A percentile compares a stretch with the other conserved stretches of the same genome.
phyloP scores from a whole-genome alignment of 2,888 invertebrate species.

The Listrodromus nycthemerus region DNA sequence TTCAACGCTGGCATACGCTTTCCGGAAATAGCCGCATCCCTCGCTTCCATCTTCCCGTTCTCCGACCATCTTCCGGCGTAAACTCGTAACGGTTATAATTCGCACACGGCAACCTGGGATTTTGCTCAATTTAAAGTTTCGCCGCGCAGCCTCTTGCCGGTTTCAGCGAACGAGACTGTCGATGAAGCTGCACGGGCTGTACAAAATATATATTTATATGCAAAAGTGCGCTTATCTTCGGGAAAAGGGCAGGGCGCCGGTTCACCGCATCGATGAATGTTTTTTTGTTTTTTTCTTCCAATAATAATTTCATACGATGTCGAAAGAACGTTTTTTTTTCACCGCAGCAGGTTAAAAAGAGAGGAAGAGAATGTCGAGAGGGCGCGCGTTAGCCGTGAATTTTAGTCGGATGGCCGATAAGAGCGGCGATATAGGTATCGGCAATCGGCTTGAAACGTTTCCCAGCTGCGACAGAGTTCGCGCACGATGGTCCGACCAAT shows the following conservation, averaged over 20 bases:
- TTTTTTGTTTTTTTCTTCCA: neutral
- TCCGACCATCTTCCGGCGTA: slow-evolving; percentile 28
- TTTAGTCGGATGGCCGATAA: neutral
- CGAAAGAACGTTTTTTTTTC: too few relatives aligned
- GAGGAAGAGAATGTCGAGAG: too few relatives aligned
- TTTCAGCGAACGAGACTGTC: slow-evolving; percentile 11
- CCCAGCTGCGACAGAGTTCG: slow-evolving; percentile 46
- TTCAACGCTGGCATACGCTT: slow-evolving; percentile 51
- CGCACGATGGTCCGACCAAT: slow-evolving; percentile 22
- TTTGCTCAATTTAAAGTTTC: slow-evolving; percentile 63
- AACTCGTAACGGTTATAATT: slow-evolving; percentile 60
- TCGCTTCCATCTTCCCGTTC: neutral
- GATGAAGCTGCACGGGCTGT: neutral
- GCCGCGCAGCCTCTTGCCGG: slow-evolving; percentile 1
- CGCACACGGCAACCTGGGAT: slow-evolving; percentile 52
- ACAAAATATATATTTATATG: slow-evolving; percentile 9
- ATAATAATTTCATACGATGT: too few relatives aligned
- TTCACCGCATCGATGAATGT: neutral
- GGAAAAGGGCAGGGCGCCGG: neutral
- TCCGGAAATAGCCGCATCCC: slow-evolving; percentile 38
- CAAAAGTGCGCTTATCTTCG: neutral
- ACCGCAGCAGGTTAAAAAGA: too few relatives aligned
- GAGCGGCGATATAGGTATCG: slow-evolving; percentile 12
- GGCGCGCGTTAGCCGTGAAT: neutral
- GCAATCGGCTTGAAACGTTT: slow-evolving; percentile 18